Base-by-base conservation (phyloP, 2,888 invertebrate species). In the Lissonota sp. region DNA sequence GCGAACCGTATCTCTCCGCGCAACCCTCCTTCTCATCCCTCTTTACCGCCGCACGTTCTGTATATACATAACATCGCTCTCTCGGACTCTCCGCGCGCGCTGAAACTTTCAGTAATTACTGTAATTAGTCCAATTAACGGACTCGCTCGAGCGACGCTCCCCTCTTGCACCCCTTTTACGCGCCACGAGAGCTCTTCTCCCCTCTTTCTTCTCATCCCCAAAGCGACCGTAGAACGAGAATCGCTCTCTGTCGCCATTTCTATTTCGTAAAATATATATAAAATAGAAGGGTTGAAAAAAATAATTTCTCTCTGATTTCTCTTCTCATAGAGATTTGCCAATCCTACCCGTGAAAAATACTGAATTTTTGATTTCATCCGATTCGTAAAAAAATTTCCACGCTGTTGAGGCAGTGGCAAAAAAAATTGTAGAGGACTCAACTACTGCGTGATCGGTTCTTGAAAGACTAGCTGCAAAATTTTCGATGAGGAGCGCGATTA, bases 41-140 rank as follows among this genome's bases (percentile, higher is more conserved):
- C 74, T 67, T 62, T 46, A 71, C 64, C 76, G 0, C 39, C 39
- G 26, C 71, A 37, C 66, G 73, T 60, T 58, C 72, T 14, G 40
- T 26, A 26, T 26, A 26, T 26, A n/a, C n/a, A 26, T 26, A 26
- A 26, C 26, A 26, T 55, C 76, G n/a, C 74, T 42, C 77, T 46
- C 62, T 16, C 44, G 39, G 67, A 63, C 76, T 80, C 72, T 60
- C 63, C 80, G 77, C 82, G 76, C 83, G 87, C 86, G 89, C 89
- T 91, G 90, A 91, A 92, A 92, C 91, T 92, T 92, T 92, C 91
- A 90, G 92, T 92, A 92, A 92, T 92, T 92, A 92, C 92, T 87
- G 91, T 92, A 92, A 92, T 92, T 92, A 92, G 92, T 92, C 91
- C 92, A 92, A 92, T 92, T 92, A 92, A 92, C 92, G 90, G 90